Evolutionary conservation across 2,888 invertebrate species (phyloP).

Genomic region (Aphidoletes aphidimyza): DNA sequence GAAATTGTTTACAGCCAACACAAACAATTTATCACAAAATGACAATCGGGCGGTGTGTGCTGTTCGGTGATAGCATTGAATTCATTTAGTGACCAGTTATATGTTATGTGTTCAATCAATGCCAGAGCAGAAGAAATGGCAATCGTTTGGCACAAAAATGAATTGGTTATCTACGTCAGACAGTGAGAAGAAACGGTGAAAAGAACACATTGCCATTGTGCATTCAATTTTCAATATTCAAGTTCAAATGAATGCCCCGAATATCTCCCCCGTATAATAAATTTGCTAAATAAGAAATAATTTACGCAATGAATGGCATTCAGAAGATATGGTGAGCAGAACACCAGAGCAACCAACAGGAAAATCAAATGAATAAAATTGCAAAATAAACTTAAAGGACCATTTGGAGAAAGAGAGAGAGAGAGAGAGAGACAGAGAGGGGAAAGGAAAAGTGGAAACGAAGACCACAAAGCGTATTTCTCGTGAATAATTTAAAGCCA

Average conservation of each 20-base stretch:
- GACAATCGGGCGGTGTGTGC: slow-evolving; percentile 8
- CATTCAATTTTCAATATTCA: background rate
- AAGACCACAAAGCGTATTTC: background rate
- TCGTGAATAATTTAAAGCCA: slow-evolving; percentile 13
- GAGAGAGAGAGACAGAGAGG: background rate
- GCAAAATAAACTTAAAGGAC: too few species aligned
- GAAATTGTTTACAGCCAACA: background rate
- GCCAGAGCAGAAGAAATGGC: background rate
- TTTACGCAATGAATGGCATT: slow-evolving; percentile 27
- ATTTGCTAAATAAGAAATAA: slow-evolving; percentile 7
- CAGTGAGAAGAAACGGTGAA: background rate
- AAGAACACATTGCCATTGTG: background rate
- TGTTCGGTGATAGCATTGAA: background rate
- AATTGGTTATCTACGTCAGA: background rate
- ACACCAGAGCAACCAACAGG: background rate
- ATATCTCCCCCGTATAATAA: background rate
- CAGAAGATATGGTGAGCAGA: background rate
- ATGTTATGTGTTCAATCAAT: background rate
- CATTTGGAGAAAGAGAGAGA: background rate
- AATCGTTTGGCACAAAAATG: background rate
- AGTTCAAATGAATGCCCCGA: slow-evolving; percentile 1
- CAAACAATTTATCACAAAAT: background rate
- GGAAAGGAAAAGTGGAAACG: background rate
- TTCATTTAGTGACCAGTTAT: background rate
- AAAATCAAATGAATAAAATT: background rate